phyloP scores from a whole-genome alignment of 2,797 vertebrate genomes.

The Spinus pinus region DNA sequence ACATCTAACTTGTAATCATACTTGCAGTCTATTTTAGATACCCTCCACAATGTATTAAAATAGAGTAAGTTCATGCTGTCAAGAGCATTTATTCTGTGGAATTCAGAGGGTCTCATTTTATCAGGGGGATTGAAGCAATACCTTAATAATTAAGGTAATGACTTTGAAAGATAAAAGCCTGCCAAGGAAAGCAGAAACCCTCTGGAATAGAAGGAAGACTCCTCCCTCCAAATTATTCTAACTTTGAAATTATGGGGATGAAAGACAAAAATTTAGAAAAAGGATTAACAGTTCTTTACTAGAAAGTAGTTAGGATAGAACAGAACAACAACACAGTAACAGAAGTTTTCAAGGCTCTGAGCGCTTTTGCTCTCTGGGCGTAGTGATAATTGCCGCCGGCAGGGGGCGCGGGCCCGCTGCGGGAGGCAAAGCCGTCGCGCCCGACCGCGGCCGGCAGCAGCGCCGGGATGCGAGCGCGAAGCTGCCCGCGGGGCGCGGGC shows the following conservation, averaged over 20 bases:
- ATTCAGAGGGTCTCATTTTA: background rate
- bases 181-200: background rate
- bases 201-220: background rate
- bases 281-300: background rate
- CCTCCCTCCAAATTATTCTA: background rate
- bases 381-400: fast-evolving
- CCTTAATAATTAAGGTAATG: background rate
- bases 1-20: background rate
- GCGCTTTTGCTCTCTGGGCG: background rate
- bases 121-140: background rate
- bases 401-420: background rate
- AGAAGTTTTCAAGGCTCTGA: too few relatives aligned
- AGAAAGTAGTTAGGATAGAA: background rate
- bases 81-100: background rate
- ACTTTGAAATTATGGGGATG: background rate
- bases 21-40: background rate
- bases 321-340: fast-evolving
- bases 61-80: background rate
- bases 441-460: background rate
- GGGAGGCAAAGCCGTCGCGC: too few relatives aligned
- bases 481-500: background rate
- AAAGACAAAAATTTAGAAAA: background rate
- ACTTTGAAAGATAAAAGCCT: background rate
- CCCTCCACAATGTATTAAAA: background rate
- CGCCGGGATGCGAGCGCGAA: background rate